Evolutionary conservation across 2,888 invertebrate genomes (phyloP), one percentile per base, ranked within the genome.

Genomic region (Therioaphis trifolii): DNA sequence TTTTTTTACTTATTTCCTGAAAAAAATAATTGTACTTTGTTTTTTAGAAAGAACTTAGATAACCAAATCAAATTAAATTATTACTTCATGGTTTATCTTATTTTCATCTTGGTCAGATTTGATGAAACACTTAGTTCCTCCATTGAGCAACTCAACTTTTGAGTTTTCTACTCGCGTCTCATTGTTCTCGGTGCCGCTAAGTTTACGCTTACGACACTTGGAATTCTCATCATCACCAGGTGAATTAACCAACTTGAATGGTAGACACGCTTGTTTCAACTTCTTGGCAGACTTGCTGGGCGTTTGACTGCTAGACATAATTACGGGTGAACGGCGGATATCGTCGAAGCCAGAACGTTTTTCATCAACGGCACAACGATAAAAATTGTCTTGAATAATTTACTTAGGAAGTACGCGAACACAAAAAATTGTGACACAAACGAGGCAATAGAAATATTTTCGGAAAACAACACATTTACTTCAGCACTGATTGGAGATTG

Each of bases 61-160:
- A 35, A 7, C 7, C 7, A 35, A 3, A 35, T 3, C 3, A 35
- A 35, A 35, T 35, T 35, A 5, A 35, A 35, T 74, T 15, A 40
- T 66, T 77, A 77, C 77, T 21, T 40, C 35, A 21, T 15, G 18
- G 5, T 11, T 15, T 21, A 24, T 68, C 18, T 55, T 52, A 69
- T 35, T 43, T n/a, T 75, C 5, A 4, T 77, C 69, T n/a, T 69
- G 63, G 4, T 74, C 74, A 5, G 72, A 82, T 63, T 82, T 82
- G 40, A 82, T 82, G n/a, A 82, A 82, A 63, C 74, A 82, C 49
- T 82, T 82, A 0, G 72, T 74, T 1, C 82, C 82, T 18, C 82
- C 82, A 4, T 82, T 82, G 49, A 82, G 40, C n/a, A 74, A 21
- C 46, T 82, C 82, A 15, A 82, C 63, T 7, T 74, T 82, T n/a